Percentiles rank a stretch among this genome's conserved stretches.
These are phyloP conservation scores for Volucella inanis DNA, from an alignment of 2,888 invertebrate genomes.

Conservation along the genomic window DNA sequence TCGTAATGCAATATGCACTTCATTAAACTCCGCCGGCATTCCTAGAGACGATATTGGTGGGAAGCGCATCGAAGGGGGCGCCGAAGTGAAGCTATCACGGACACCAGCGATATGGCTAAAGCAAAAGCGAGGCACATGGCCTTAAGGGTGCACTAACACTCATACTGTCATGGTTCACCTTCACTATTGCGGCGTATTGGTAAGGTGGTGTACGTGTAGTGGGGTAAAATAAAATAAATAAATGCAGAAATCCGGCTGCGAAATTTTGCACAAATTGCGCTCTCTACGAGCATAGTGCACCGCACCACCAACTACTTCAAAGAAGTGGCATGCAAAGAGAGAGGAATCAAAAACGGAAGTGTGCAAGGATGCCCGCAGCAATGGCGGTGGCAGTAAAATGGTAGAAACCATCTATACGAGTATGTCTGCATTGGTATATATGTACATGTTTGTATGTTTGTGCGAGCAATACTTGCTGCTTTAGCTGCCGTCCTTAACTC, in stretches of 20 bases:
- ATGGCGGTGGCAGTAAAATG: conserved; percentile 9
- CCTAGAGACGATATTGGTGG: not conserved
- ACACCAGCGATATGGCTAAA: conserved; percentile 38
- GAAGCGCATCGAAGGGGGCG: conserved; percentile 15
- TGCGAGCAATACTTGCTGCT: not conserved
- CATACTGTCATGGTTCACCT: conserved; percentile 36
- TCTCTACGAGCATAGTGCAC: not conserved
- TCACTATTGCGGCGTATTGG: not conserved
- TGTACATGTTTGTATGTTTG: conserved; percentile 3
- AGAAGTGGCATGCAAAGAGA: conserved; percentile 42
- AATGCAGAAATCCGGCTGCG: conserved; percentile 72
- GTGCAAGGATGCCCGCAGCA: conserved; percentile 66
- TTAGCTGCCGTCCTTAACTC: conserved; percentile 3
- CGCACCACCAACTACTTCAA: conserved; percentile 2
- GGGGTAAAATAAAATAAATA: conserved; percentile 68
- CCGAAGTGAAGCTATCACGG: conserved; percentile 66
- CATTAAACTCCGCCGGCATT: conserved; percentile 68
- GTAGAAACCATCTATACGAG: conserved; percentile 2
- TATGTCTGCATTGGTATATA: not conserved
- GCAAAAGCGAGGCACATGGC: conserved; percentile 20
- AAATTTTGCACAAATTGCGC: conserved; percentile 69
- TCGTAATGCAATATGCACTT: conserved; percentile 75
- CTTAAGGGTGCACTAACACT: conserved; percentile 4
- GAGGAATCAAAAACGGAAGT: conserved; percentile 59
- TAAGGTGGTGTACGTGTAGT: not conserved